These are phyloP conservation scores for Apoda limacodes DNA, from an alignment of 2,888 invertebrate genomes.

Conservation along the genomic window DNA sequence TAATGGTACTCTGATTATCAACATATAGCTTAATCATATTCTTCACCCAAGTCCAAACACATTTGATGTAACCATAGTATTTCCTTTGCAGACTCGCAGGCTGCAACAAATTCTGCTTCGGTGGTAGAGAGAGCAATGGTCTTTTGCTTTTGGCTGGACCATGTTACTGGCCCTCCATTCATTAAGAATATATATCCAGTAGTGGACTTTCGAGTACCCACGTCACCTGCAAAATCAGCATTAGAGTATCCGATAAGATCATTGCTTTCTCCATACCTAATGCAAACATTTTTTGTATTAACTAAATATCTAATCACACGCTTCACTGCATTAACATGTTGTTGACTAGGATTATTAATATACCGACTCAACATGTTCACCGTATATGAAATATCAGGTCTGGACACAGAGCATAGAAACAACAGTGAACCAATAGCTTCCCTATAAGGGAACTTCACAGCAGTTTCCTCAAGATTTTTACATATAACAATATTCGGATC, in stretches of 20 bases:
- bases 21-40: too few species aligned
- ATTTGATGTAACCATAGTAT: conserved; percentile 14
- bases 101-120: conserved; percentile 6
- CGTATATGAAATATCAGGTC: conserved; percentile 6
- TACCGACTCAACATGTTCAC: conserved; percentile 2
- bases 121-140: conserved; percentile 5
- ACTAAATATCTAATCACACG: conserved; percentile 4
- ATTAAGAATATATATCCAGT: conserved; percentile 6
- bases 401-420: conserved; percentile 5
- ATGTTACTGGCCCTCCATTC: conserved; percentile 6
- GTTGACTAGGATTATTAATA: conserved; percentile 1
- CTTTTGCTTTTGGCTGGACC: conserved; percentile 5
- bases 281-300: conserved; percentile 2
- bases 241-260: conserved; percentile 5
- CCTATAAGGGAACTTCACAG: conserved; percentile 5
- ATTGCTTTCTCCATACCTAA: conserved; percentile 2
- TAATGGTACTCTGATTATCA: too few species aligned
- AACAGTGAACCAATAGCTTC: conserved; percentile 5
- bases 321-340: conserved; percentile 6
- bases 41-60: conserved; percentile 9
- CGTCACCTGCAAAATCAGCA: conserved; percentile 7
- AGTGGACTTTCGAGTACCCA: conserved; percentile 3
- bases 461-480: conserved; percentile 1
- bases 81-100: conserved; percentile 4
- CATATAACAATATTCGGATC: conserved; percentile 5